Conservation (phyloP, 2,113 vertebrate species). For the Sceloporus tristichus region DNA sequence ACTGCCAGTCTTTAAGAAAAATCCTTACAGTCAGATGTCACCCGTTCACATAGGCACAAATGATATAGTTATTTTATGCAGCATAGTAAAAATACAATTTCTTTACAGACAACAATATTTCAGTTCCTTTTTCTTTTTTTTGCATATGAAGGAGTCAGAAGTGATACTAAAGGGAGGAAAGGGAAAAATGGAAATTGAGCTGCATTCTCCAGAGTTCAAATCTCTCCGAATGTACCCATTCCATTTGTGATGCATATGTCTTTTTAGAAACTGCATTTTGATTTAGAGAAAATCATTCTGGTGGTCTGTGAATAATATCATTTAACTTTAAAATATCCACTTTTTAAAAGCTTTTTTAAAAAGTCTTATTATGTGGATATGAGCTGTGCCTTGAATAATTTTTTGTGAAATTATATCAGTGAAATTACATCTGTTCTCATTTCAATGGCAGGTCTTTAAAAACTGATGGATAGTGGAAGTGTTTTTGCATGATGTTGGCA, state of each 20-base stretch:
- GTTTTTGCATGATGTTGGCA: constrained; percentile 43
- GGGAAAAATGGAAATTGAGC: not conserved
- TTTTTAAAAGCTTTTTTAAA: constrained; percentile 19
- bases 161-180: not conserved
- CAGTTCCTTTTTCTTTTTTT: not conserved
- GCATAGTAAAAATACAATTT: constrained; percentile 25
- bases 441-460: constrained; percentile 57
- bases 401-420: constrained; percentile 49
- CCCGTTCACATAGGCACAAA: not conserved
- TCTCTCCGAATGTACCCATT: constrained; percentile 32
- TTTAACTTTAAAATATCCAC: constrained; percentile 47
- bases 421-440: constrained; percentile 61
- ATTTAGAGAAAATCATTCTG: constrained; percentile 31
- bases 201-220: not conserved
- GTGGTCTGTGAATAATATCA: constrained; percentile 48
- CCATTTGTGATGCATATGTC: not conserved
- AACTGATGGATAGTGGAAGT: constrained; percentile 38
- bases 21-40: not conserved
- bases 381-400: constrained; percentile 36
- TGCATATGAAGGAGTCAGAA: not conserved
- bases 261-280: constrained; percentile 44
- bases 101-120: not conserved
- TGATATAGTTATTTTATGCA: not conserved
- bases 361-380: constrained; percentile 12
- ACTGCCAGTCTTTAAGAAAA: not conserved